These are phyloP conservation scores for Gracilinanus agilis DNA, from an alignment of 2,113 vertebrate genomes.

Conservation along the genomic window DNA sequence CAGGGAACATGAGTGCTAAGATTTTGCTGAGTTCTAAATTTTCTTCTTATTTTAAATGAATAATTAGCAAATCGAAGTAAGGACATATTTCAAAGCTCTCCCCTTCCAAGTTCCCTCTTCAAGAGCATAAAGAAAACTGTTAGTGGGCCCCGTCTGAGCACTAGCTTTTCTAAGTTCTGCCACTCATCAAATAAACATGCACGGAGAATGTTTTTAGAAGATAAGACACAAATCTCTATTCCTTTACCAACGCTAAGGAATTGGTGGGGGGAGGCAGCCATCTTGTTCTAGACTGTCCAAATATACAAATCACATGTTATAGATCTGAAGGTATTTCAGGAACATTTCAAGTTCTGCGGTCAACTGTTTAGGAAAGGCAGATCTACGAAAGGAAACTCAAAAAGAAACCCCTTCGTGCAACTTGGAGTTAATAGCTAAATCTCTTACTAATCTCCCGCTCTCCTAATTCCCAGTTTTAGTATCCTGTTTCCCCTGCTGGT, in stretches of 20 bases:
- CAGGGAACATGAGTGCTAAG: background rate
- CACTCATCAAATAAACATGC: background rate
- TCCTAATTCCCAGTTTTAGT: background rate
- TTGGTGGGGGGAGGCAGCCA: background rate
- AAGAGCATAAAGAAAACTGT: background rate
- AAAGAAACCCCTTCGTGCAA: background rate
- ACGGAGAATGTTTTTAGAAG: background rate
- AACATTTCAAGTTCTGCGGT: background rate
- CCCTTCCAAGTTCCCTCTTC: background rate
- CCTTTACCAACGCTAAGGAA: background rate
- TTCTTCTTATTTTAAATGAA: conserved; percentile 16
- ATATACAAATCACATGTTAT: conserved; percentile 3
- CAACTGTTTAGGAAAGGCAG: background rate
- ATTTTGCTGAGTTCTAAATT: background rate
- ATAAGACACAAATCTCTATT: background rate
- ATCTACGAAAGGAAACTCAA: background rate
- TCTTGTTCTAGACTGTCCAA: conserved; percentile 18
- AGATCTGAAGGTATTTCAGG: background rate
- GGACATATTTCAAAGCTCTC: background rate
- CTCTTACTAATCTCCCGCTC: background rate
- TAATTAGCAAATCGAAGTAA: background rate
- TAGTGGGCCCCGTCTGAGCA: conserved; percentile 8
- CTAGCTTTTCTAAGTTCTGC: background rate
- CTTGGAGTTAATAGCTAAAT: conserved; percentile 5
- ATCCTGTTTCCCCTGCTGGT: background rate